Evolutionary conservation across 1,140 invertebrate species (phyloP), one percentile per base, ranked within the genome.

Genomic region (Lordiphosa mommai): DNA sequence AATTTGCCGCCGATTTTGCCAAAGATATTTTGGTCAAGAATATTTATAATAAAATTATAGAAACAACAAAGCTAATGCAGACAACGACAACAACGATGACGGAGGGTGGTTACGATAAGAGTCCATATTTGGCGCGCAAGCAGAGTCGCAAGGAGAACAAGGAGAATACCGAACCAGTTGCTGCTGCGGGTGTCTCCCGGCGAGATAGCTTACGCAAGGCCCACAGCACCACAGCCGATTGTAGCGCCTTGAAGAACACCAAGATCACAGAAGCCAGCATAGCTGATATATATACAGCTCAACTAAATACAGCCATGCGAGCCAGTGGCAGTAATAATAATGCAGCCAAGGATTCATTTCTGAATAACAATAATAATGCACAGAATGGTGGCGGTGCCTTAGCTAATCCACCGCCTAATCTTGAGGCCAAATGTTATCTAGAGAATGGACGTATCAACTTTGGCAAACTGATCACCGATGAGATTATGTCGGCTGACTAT

Each of bases 1-100:
- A 97, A 90, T 97, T 97, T 92, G 96, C 96, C 46, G 96, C 96
- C 8, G 95, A 97, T 79, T 97, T 95, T 91, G 95, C 95, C 12
- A 93, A 94, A 86, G 94, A 96, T 70, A 93, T 95, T 61, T 90
- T 96, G 8, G 92, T 96, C 57, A 92, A 93, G 74, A 95, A 92
- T 86, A 90, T 97, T 32, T 93, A 92, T 68, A 92, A 93, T 79
- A 94, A 94, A 90, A 91, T 96, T 16, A 90, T 93, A 14, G 93
- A 94, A 86, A 89, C 94, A 23, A 93, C 93, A 89, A 92, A 93
- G 69, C 89, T 94, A 20, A 91, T 94, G 61, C 80, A 80, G 33
- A 56, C 32, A 6, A 1, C 14, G 76, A 84, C 8, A 2, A 12
- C 13, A 2, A 12, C 13, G 40, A 4, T 29, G 12, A 6, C n/a